A percentile compares a stretch with the other conserved stretches of the same genome.
These are phyloP conservation scores for Nomada fabriciana DNA, from an alignment of 2,888 invertebrate species.

Conservation along the genomic window DNA sequence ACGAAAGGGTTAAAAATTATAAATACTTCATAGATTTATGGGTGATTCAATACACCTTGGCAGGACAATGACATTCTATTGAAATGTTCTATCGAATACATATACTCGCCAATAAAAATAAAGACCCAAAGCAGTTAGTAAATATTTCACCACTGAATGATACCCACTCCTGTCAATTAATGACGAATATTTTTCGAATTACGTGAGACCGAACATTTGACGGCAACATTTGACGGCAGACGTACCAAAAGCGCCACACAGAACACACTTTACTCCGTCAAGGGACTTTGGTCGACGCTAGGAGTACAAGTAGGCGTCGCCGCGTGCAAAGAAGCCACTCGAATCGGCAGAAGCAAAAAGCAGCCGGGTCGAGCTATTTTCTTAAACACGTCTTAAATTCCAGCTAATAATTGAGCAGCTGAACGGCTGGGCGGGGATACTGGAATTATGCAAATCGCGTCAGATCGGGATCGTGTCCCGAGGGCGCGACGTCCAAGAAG, in stretches of 20 bases:
- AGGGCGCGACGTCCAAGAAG: conserved; percentile 77
- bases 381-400: conserved; percentile 84
- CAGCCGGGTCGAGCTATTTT: conserved; percentile 79
- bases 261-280: conserved; percentile 59
- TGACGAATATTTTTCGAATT: too few relatives aligned
- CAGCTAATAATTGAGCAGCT: conserved; percentile 83
- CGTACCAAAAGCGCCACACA: conserved; percentile 3
- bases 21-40: too few relatives aligned
- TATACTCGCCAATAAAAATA: too few relatives aligned
- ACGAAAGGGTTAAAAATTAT: too few relatives aligned
- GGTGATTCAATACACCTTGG: too few relatives aligned
- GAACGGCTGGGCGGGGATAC: conserved; percentile 81
- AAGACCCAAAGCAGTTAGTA: too few relatives aligned
- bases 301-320: neutral
- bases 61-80: too few relatives aligned
- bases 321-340: conserved; percentile 36
- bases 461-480: conserved; percentile 82
- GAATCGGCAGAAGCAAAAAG: conserved; percentile 72
- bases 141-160: too few relatives aligned
- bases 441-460: conserved; percentile 84
- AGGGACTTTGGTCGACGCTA: conserved; percentile 33
- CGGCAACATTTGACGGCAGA: conserved; percentile 30
- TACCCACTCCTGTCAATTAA: too few relatives aligned
- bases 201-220: neutral
- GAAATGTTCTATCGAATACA: too few relatives aligned